Conservation (phyloP, 64 coral and sea anemone species). For the Pocillopora verrucosa region DNA sequence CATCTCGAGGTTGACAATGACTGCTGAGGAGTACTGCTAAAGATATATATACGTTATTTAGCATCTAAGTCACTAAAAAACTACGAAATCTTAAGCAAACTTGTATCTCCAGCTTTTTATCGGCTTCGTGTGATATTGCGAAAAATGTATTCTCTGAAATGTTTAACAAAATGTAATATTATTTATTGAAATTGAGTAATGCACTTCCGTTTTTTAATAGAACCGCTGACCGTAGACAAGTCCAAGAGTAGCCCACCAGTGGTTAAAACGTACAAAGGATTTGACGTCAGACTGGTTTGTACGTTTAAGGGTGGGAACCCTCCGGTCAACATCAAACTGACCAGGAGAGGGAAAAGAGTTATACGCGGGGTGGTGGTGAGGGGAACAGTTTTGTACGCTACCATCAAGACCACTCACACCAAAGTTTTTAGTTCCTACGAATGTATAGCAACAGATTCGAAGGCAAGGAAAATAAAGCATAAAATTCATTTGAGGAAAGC, state of each 20-base stretch:
- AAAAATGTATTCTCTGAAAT: too few relatives aligned
- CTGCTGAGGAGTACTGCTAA: too few relatives aligned
- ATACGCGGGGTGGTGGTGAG: neutral
- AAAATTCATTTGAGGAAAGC: slow-evolving; percentile 8
- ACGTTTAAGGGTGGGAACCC: slow-evolving; percentile 20
- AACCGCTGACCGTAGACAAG: neutral
- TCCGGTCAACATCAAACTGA: slow-evolving; percentile 3
- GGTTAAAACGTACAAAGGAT: slow-evolving; percentile 19
- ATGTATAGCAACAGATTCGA: slow-evolving; percentile 7
- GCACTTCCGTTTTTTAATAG: neutral
- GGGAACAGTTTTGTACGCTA: slow-evolving; percentile 6
- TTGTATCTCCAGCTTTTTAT: too few relatives aligned
- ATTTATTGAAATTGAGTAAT: neutral
- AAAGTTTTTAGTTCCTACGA: slow-evolving; percentile 6
- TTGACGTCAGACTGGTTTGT: slow-evolving; percentile 23
- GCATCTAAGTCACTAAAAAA: too few relatives aligned
- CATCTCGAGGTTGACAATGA: too few relatives aligned
- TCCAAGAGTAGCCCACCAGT: neutral
- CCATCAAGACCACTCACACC: neutral
- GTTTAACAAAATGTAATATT: too few relatives aligned
- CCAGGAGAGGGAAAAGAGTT: neutral
- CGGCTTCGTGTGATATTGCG: too few relatives aligned
- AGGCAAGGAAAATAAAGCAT: slow-evolving; percentile 9
- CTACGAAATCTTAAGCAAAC: too few relatives aligned
- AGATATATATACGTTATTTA: too few relatives aligned